Evolutionary conservation across 2,888 invertebrate species (phyloP).

Genomic region (Drosophila prolongata): DNA sequence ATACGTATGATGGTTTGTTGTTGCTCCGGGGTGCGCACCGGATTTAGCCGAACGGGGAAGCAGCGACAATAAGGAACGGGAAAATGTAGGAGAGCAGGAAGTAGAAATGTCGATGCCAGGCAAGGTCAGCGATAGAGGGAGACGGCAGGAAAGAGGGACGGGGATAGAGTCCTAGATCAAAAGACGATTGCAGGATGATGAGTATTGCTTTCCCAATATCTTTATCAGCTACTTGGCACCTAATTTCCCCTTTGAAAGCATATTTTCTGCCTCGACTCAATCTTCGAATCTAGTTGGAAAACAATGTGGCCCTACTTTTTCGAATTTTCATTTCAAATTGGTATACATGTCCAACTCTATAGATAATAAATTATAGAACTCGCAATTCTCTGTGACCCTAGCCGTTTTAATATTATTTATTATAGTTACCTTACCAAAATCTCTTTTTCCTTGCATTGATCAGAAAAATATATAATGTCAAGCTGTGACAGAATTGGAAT

Average conservation of each 20-base stretch:
- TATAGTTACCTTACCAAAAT: no score
- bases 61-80: slow-evolving; percentile 22
- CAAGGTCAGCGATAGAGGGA: slow-evolving; percentile 5
- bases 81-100: slow-evolving; percentile 17
- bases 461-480: no score
- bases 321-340: no score
- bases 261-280: not conserved
- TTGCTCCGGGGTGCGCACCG: slow-evolving; percentile 58
- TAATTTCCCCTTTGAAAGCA: not conserved
- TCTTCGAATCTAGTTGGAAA: not conserved
- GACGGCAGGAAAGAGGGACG: not conserved
- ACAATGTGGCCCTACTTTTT: no score
- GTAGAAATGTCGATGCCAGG: not conserved
- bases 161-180: not conserved
- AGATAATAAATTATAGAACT: no score
- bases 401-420: no score
- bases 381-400: no score
- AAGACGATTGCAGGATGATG: not conserved
- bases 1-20: not conserved
- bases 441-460: no score
- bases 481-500: no score
- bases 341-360: no score
- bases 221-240: not conserved
- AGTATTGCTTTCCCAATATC: not conserved
- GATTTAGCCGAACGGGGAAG: slow-evolving; percentile 50